These are phyloP conservation scores for Indicator maculatus DNA, from an alignment of 2,113 vertebrate species.

Conservation along the genomic window DNA sequence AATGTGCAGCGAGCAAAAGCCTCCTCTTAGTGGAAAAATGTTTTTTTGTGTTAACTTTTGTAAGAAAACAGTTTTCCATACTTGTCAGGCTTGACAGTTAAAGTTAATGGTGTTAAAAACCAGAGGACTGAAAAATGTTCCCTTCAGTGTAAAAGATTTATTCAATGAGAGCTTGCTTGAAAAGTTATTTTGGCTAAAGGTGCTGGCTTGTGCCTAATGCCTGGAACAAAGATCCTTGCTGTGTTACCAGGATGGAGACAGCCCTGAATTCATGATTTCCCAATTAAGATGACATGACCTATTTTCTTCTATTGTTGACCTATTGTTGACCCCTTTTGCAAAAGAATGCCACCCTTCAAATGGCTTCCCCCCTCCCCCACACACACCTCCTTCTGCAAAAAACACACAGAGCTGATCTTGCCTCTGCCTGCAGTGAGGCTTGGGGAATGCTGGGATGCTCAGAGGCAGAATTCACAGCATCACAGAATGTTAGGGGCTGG, in stretches of 20 bases:
- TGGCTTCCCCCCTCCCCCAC: accelerated
- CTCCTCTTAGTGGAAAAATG: conserved; percentile 53
- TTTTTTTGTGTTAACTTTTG: conserved; percentile 61
- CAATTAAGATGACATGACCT: conserved; percentile 16
- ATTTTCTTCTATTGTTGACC: conserved; percentile 29
- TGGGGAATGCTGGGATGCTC: not conserved
- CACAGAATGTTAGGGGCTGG: too few relatives aligned
- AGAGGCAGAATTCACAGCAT: not conserved
- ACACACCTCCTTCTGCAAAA: not conserved
- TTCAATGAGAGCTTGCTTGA: conserved; percentile 42
- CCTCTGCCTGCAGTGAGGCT: not conserved
- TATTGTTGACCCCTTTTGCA: conserved; percentile 10
- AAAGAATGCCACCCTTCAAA: not conserved
- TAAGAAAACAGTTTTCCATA: conserved; percentile 65
- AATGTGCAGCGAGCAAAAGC: not conserved
- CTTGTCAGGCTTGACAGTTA: conserved; percentile 69
- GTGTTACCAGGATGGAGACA: not conserved
- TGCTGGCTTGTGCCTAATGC: not conserved
- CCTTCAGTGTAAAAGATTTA: conserved; percentile 50
- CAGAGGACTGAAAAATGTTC: conserved; percentile 64
- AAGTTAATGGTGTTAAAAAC: conserved; percentile 68
- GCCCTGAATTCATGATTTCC: conserved; percentile 5
- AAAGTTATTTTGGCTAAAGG: conserved; percentile 39
- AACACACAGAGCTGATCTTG: not conserved
- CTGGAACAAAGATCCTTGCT: conserved; percentile 48